phyloP scores from a whole-genome alignment of 1,140 invertebrate species.

The Penaeus japonicus region DNA sequence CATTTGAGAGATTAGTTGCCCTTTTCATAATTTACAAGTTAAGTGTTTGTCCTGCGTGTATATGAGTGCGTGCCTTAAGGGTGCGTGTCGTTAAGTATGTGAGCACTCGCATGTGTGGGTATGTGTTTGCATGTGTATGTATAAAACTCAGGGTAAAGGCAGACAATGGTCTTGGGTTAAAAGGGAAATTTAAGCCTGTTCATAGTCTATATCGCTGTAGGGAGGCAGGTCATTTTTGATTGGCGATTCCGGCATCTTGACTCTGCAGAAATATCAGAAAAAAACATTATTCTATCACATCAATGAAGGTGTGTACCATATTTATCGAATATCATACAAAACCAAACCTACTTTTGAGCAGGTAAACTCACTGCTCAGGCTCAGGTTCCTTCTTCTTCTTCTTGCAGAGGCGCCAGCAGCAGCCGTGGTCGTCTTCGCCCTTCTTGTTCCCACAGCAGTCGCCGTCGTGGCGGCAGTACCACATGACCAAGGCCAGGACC shows the following conservation, averaged over 20 bases:
- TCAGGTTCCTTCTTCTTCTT: not conserved
- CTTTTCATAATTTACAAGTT: too few relatives aligned
- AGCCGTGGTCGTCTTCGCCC: conserved; percentile 18
- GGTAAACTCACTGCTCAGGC: not conserved
- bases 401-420: conserved; percentile 8
- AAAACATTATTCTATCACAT: too few relatives aligned
- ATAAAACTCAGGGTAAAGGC: not conserved
- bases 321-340: not conserved
- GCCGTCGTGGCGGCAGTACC: conserved; percentile 56
- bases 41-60: too few relatives aligned
- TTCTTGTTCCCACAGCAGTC: conserved; percentile 53
- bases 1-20: too few relatives aligned
- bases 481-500: conserved; percentile 44
- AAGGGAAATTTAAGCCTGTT: not conserved
- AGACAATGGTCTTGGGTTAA: too few relatives aligned
- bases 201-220: not conserved
- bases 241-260: not conserved
- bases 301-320: not conserved
- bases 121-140: not conserved
- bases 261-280: not conserved
- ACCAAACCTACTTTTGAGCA: too few relatives aligned
- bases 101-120: not conserved
- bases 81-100: not conserved
- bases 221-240: not conserved
- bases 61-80: not conserved